Evolutionary conservation across 2,888 invertebrate species (phyloP), one percentile per base, ranked within the genome.

Genomic region (Drosophila setosimentum): DNA sequence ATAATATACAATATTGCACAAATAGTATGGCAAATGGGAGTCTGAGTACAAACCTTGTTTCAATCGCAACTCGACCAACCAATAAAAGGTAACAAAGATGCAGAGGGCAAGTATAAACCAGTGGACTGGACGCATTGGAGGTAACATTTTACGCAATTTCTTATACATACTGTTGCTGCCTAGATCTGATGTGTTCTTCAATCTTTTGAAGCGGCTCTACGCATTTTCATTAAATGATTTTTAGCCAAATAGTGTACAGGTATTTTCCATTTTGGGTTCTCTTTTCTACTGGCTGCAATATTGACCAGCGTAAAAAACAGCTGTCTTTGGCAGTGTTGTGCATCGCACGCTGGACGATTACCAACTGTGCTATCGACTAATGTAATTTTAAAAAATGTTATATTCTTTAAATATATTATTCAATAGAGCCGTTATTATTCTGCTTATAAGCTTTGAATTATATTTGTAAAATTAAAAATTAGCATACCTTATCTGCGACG

Each of bases 101-200:
- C 91, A 76, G 55, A 83, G 80, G 37, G 80, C 78, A n/a, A 92
- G 65, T 49, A 91, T 68, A 27, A 92, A 71, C 88, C 90, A 92
- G 78, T 92, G 87, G 51, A 91, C 68, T 49, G 91, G 92, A 51
- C 91, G 92, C 58, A 89, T 83, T 63, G 87, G 81, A 58, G 92
- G 78, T 84, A 93, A 83, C 92, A 93, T 92, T 80, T 92, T 92
- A 55, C 91, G 90, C 40, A 91, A 61, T 83, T 88, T 90, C 54
- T 88, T 89, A 55, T 77, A 68, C 81, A 87, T 87, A 48, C 54
- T 68, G 64, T 29, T 33, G 11, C 21, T 29, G 33, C 32, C 30
- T 57, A 30, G 13, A 40, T 27, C 51, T 48, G 18, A 67, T 11
- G 29, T 60, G n/a, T 42, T 67, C 37, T 55, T 72, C 18, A 71